A percentile compares a stretch with the other conserved stretches of the same genome.
Conservation (phyloP, 2,113 vertebrate genomes). For the Murina feae region DNA sequence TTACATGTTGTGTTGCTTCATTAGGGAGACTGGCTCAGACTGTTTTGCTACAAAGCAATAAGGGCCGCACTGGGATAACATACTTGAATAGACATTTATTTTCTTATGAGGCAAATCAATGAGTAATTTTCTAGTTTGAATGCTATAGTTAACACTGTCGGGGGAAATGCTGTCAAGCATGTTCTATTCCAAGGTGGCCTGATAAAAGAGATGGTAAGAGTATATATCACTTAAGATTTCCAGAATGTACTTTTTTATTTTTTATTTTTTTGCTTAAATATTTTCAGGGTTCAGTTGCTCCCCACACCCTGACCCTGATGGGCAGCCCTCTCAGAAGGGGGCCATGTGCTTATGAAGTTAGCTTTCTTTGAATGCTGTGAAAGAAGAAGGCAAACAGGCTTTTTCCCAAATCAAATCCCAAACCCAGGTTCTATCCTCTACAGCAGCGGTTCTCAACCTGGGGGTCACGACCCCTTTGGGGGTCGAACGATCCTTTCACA, state of each 20-base stretch:
- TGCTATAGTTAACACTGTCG: conserved; percentile 51
- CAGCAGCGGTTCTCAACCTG: too few relatives aligned
- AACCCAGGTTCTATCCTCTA: not conserved
- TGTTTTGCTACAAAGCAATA: conserved; percentile 36
- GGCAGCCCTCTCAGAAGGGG: not conserved
- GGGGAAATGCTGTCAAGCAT: conserved; percentile 55
- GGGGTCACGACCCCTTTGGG: too few relatives aligned
- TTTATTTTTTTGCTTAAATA: conserved; percentile 16
- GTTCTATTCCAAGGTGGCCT: conserved; percentile 31
- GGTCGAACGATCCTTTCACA: too few relatives aligned
- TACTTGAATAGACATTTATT: conserved; percentile 62
- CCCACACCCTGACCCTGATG: accelerated
- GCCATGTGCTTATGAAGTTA: accelerated
- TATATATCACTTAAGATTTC: conserved; percentile 30
- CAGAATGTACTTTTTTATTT: not conserved
- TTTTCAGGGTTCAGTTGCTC: not conserved
- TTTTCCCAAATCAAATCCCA: not conserved
- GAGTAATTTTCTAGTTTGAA: conserved; percentile 69
- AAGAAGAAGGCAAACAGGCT: not conserved
- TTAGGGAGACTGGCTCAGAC: conserved; percentile 1
- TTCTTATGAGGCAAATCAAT: conserved; percentile 65
- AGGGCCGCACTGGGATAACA: not conserved
- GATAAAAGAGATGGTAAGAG: conserved; percentile 31
- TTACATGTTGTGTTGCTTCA: not conserved
- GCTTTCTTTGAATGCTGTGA: not conserved